Evolutionary conservation across 2,888 invertebrate species (phyloP).

Genomic region (Lycophotia porphyrea): DNA sequence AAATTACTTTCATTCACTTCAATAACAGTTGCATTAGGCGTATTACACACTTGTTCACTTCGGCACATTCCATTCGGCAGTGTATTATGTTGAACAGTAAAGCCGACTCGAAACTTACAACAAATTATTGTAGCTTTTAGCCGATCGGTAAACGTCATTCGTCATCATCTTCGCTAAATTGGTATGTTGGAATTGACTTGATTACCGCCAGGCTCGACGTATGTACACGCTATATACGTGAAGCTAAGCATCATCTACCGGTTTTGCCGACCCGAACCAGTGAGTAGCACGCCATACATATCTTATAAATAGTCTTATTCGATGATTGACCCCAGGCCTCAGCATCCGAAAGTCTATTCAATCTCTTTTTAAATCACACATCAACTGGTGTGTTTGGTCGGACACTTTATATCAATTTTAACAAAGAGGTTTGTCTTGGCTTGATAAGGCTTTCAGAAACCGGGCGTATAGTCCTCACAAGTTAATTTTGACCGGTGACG

Average conservation of each 20-base stretch:
- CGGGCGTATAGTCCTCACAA: background rate
- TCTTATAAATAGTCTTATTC: constrained; percentile 21
- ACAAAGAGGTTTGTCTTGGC: too few relatives aligned
- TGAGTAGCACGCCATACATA: background rate
- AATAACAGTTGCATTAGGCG: constrained; percentile 37
- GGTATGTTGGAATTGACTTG: background rate
- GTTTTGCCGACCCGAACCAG: background rate
- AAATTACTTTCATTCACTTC: constrained; percentile 31
- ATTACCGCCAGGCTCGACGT: background rate
- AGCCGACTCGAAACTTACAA: background rate
- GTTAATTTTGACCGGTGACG: background rate
- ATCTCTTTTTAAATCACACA: background rate
- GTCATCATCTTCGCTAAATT: background rate
- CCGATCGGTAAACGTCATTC: background rate
- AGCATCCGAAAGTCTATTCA: constrained; percentile 1
- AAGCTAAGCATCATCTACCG: background rate
- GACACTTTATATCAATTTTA: background rate
- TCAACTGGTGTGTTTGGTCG: background rate
- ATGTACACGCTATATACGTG: background rate
- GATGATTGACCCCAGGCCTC: background rate
- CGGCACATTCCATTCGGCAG: background rate
- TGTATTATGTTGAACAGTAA: background rate
- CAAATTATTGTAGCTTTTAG: background rate
- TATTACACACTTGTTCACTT: background rate
- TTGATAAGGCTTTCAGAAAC: constrained; percentile 10